Conservation (phyloP, 2,113 vertebrate species). For the Sminthopsis crassicaudata region DNA sequence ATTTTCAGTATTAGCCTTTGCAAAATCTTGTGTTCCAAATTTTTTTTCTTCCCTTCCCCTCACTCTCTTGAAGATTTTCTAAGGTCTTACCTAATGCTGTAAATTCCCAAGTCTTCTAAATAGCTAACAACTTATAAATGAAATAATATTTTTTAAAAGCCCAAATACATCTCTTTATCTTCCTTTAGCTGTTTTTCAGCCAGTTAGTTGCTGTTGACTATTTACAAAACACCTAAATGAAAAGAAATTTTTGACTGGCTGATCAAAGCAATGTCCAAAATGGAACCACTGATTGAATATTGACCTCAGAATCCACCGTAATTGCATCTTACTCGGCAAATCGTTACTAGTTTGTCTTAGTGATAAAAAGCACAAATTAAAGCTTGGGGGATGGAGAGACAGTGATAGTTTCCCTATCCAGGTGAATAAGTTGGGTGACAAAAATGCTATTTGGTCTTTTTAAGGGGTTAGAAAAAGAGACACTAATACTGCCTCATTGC, state of each 20-base stretch:
- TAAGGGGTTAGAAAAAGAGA: not conserved
- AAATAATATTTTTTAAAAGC: conserved; percentile 54
- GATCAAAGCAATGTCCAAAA: conserved; percentile 69
- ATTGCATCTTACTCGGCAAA: conserved; percentile 76
- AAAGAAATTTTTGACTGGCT: conserved; percentile 73
- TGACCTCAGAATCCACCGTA: conserved; percentile 68
- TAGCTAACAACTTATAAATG: conserved; percentile 51
- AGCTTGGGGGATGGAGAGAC: conserved; percentile 45
- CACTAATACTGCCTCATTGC: not conserved
- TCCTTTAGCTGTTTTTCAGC: not conserved
- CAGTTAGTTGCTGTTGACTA: not conserved
- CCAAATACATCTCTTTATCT: not conserved
- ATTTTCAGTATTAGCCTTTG: too few relatives aligned
- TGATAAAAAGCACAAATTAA: conserved; percentile 63
- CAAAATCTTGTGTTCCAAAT: too few relatives aligned
- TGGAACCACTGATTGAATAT: conserved; percentile 75
- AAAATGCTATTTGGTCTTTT: conserved; percentile 35
- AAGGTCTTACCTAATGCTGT: not conserved
- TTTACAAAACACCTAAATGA: conserved; percentile 70
- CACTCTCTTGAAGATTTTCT: not conserved
- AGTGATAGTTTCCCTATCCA: conserved; percentile 39
- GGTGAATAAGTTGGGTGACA: conserved; percentile 31
- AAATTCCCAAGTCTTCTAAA: not conserved
- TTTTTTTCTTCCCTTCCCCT: too few relatives aligned
- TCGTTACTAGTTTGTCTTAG: conserved; percentile 75